phyloP scores from a whole-genome alignment of 2,888 invertebrate species.

The Papilio gigon region DNA sequence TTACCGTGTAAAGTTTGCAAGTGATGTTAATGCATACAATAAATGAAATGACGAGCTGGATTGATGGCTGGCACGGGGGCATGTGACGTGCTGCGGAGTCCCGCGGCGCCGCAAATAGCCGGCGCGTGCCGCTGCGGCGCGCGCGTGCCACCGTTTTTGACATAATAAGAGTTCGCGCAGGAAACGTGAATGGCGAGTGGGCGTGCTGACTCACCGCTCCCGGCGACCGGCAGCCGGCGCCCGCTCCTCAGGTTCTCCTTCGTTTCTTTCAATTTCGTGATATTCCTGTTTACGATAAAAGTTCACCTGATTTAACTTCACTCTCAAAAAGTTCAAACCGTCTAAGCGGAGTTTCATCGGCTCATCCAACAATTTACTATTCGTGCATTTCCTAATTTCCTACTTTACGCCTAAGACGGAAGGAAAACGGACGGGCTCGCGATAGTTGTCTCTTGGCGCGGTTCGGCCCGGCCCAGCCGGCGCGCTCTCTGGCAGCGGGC shows the following conservation, averaged over 20 bases:
- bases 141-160: conserved; percentile 51
- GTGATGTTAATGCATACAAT: neutral
- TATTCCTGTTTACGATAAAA: no score
- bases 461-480: neutral
- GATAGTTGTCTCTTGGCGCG: no score
- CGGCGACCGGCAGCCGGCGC: neutral
- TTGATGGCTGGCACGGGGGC: neutral
- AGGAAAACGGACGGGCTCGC: no score
- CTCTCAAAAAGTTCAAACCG: neutral
- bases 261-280: no score
- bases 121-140: conserved; percentile 55
- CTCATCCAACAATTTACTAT: neutral
- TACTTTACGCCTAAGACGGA: neutral
- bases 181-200: conserved; percentile 38
- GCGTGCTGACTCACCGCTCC: conserved; percentile 15
- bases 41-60: neutral
- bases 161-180: conserved; percentile 40
- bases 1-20: no score
- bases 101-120: conserved; percentile 38
- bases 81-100: conserved; percentile 26
- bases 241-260: no score
- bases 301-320: neutral
- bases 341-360: neutral
- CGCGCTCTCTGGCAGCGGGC: neutral
- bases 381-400: neutral